Conservation (phyloP, 2,888 invertebrate genomes). For the Oscheius sp. region DNA sequence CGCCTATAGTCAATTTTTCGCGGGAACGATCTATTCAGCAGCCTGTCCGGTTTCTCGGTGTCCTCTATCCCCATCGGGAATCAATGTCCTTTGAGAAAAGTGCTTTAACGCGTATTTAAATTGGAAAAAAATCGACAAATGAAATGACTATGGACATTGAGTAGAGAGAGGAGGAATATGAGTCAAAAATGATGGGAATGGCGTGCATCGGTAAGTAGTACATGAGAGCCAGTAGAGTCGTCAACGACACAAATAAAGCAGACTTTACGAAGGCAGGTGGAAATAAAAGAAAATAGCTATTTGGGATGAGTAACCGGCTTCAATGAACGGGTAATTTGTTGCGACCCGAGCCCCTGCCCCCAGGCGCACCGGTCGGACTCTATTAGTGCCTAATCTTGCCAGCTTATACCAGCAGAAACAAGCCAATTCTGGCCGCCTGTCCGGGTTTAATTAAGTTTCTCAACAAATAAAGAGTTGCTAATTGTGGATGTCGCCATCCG, state of each 20-base stretch:
- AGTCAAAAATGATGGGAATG: constrained; percentile 9
- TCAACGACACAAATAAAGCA: not conserved
- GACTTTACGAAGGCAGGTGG: constrained; percentile 11
- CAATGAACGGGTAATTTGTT: constrained; percentile 28
- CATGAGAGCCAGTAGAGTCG: constrained; percentile 2
- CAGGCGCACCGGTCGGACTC: constrained; percentile 35
- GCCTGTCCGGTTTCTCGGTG: too few species aligned
- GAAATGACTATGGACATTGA: not conserved
- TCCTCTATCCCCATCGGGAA: too few species aligned
- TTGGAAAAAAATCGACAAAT: not conserved
- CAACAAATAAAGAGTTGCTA: constrained; percentile 37
- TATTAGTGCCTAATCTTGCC: constrained; percentile 37
- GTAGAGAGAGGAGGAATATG: not conserved
- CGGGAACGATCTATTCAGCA: too few species aligned
- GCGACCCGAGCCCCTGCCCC: constrained; percentile 18
- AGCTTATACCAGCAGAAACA: constrained; percentile 38
- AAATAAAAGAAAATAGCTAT: constrained; percentile 5
- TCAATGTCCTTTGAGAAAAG: not conserved
- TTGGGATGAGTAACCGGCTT: constrained; percentile 20
- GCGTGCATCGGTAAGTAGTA: constrained; percentile 16
- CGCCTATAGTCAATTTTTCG: too few species aligned
- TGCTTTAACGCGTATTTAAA: not conserved
- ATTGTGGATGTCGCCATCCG: not conserved
- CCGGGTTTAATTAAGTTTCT: constrained; percentile 38
- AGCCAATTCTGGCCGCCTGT: constrained; percentile 23